These are phyloP conservation scores for Brachionus sp. DNA, from an alignment of 1,140 invertebrate species.

Conservation along the genomic window DNA sequence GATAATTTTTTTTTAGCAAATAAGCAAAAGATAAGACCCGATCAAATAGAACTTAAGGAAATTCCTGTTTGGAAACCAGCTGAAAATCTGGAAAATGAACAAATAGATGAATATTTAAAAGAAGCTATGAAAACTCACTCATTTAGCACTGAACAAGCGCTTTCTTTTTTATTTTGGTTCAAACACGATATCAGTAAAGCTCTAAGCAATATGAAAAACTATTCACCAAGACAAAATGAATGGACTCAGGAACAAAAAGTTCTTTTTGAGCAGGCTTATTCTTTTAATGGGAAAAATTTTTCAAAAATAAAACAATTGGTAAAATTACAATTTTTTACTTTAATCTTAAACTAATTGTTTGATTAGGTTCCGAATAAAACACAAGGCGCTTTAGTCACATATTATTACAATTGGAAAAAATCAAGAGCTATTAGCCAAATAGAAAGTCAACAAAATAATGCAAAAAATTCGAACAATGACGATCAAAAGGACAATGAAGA, in stretches of 20 bases:
- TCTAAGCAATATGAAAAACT: constrained; percentile 86
- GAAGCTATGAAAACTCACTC: constrained; percentile 10
- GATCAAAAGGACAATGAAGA: not conserved
- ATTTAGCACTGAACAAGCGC: constrained; percentile 62
- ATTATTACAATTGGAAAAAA: constrained; percentile 98
- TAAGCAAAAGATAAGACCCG: not conserved
- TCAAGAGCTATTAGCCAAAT: constrained; percentile 81
- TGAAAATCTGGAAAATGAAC: not conserved
- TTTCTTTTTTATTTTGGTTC: constrained; percentile 97
- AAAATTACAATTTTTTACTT: constrained; percentile 50
- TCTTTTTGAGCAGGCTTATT: constrained; percentile 93
- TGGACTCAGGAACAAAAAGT: constrained; percentile 98
- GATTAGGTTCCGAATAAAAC: constrained; percentile 80
- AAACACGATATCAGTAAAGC: constrained; percentile 90
- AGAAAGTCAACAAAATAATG: constrained; percentile 79
- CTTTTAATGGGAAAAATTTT: constrained; percentile 96
- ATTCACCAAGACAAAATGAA: constrained; percentile 93
- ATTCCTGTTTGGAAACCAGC: constrained; percentile 6
- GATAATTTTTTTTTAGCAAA: not conserved
- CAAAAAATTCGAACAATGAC: not conserved
- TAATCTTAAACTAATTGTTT: not conserved
- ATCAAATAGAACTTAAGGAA: not conserved
- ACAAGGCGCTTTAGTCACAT: constrained; percentile 89
- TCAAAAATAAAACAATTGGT: constrained; percentile 95
- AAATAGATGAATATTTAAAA: constrained; percentile 16